A percentile compares a stretch with the other conserved stretches of the same genome.
Conservation (phyloP, 2,113 vertebrate genomes). For the Gymnarchus niloticus region DNA sequence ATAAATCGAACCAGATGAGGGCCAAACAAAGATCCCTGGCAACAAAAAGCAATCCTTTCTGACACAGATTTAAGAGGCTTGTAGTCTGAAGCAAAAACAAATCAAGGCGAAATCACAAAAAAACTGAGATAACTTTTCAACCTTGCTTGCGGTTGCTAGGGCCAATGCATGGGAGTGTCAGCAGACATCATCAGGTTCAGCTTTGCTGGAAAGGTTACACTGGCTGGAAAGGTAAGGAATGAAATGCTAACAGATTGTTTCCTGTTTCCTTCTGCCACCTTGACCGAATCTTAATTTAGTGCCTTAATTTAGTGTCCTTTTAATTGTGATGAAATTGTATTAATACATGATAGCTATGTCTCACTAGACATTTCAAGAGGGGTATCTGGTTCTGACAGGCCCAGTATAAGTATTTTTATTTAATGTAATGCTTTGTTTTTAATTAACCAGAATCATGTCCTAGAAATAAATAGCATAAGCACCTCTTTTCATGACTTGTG, state of each 20-base stretch:
- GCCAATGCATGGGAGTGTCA: neutral
- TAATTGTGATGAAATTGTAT: neutral
- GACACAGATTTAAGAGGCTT: neutral
- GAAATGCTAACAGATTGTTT: neutral
- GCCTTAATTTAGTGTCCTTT: no score
- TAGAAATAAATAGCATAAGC: neutral
- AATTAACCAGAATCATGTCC: neutral
- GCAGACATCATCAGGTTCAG: neutral
- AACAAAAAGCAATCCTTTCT: neutral
- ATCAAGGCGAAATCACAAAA: neutral
- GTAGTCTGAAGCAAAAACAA: neutral
- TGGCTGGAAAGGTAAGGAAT: neutral
- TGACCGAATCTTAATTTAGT: neutral
- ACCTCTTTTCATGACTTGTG: neutral
- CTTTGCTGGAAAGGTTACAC: no score
- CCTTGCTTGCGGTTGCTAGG: neutral
- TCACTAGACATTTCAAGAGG: neutral
- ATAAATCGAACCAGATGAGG: no score
- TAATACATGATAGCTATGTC: neutral
- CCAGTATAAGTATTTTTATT: neutral
- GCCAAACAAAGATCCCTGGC: neutral
- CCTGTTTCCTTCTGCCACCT: neutral
- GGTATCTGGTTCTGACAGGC: neutral
- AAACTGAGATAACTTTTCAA: neutral
- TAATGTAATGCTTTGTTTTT: neutral